These are phyloP conservation scores for Meles meles DNA, from an alignment of 2,113 vertebrate genomes.

Conservation along the genomic window DNA sequence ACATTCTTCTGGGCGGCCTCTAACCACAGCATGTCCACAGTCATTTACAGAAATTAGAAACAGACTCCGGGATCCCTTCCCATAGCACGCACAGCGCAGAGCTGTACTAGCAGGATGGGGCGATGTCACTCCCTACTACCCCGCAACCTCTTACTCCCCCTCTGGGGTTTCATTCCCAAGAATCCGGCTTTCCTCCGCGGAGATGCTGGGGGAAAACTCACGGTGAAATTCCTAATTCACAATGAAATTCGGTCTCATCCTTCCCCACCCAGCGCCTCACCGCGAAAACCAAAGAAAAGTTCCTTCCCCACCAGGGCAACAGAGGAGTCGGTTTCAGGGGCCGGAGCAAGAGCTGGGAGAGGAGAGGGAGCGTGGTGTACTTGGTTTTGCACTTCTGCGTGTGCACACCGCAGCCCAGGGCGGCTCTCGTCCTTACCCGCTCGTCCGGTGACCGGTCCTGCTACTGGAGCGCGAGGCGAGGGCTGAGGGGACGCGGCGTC, in stretches of 20 bases:
- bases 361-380: not conserved
- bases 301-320: not conserved
- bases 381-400: not conserved
- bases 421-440: slow-evolving; percentile 54
- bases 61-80: slow-evolving; percentile 46
- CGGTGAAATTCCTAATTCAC: not conserved
- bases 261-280: not conserved
- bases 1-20: slow-evolving; percentile 66
- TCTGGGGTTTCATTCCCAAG: not conserved
- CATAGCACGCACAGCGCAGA: not conserved
- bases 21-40: slow-evolving; percentile 59
- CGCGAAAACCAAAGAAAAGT: not conserved
- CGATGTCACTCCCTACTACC: not conserved
- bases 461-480: not conserved
- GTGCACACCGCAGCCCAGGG: not conserved
- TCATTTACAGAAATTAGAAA: slow-evolving; percentile 62
- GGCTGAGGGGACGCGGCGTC: slow-evolving; percentile 13
- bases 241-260: not conserved
- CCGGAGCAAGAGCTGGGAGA: not conserved
- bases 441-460: not conserved
- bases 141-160: not conserved
- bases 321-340: not conserved
- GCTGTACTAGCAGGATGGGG: not conserved
- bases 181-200: not conserved
- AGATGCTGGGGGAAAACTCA: not conserved